Base-by-base conservation (phyloP, 2,797 vertebrate species). In the Hephaestus fuliginosus region DNA sequence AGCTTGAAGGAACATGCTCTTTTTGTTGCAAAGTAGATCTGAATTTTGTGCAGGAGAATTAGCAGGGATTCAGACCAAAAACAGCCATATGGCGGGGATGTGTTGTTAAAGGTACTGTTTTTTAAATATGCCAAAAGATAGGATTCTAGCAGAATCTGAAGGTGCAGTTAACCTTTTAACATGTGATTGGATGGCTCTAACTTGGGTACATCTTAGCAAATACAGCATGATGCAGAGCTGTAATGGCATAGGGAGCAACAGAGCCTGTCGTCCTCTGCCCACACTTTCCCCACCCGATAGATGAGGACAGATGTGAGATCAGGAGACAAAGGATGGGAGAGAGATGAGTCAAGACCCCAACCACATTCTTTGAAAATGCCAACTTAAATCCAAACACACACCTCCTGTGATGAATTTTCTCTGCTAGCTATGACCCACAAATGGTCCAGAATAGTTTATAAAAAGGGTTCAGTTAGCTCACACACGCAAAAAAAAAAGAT, bases 21-120 rank as follows among this genome's bases (percentile, higher is more conserved):
- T 48, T 62, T 12, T 69, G 12, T 36, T 13, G 41, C 22, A 49
- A 62, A 62, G 17, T 9, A 4, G 39, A 60, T 60, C 20, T 15
- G 18, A 17, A 39, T 36, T 36, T 25, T 36, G 49, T 15, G 39
- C 67, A 44, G 36, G 68, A 57, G 43, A 48, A 56, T 51, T 58
- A 65, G 60, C 0, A 0, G 62, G 44, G 18, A 43, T 52, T 78
- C 46, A 60, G 39, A 52, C 0, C 0, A 0, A 43, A 67, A 67
- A 55, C 60, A 46, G n/a, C 28, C 0, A 1, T 22, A 33, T 33
- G 39, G 49, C 20, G 25, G 33, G 22, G 41, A 14, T 4, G 41
- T 44, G 60, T 44, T 44, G n/a, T 72, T 61, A 18, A 41, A 28
- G 48, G 71, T 48, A 25, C 33, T 28, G n/a, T 51, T 13, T 66